Evolutionary conservation across 2,888 invertebrate genomes (phyloP).

Genomic region (Caenorhabditis sp.): DNA sequence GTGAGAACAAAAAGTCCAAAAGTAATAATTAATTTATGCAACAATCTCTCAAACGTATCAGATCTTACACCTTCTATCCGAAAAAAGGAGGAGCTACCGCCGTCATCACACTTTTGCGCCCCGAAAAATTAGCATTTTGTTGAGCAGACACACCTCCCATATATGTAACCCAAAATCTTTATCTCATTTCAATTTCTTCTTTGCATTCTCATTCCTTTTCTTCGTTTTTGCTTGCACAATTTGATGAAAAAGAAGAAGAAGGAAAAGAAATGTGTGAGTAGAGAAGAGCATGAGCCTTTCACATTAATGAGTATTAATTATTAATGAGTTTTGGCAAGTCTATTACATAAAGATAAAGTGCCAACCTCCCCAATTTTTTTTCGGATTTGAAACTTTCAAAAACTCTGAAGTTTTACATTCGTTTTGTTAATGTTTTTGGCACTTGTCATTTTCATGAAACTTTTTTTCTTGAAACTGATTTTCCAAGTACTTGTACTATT

Average conservation of each 20-base stretch:
- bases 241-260: not conserved
- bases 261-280: not conserved
- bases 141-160: not conserved
- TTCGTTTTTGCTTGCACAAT: not conserved
- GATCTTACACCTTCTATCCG: not conserved
- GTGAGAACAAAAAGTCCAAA: not conserved
- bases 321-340: constrained; percentile 30
- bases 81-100: not conserved
- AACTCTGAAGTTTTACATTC: constrained; percentile 30
- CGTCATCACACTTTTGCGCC: not conserved
- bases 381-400: not conserved
- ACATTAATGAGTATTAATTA: constrained; percentile 43
- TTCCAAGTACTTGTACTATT: not conserved
- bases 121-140: not conserved
- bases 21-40: not conserved
- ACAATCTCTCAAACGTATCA: not conserved
- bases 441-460: constrained; percentile 17
- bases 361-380: too few species aligned
- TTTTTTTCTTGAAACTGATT: constrained; percentile 17
- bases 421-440: constrained; percentile 22
- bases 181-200: not conserved
- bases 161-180: not conserved
- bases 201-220: not conserved
- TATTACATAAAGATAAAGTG: not conserved
- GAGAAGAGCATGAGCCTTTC: not conserved